Conservation (phyloP, 2,113 vertebrate genomes). For the Lamprologus callipterus region DNA sequence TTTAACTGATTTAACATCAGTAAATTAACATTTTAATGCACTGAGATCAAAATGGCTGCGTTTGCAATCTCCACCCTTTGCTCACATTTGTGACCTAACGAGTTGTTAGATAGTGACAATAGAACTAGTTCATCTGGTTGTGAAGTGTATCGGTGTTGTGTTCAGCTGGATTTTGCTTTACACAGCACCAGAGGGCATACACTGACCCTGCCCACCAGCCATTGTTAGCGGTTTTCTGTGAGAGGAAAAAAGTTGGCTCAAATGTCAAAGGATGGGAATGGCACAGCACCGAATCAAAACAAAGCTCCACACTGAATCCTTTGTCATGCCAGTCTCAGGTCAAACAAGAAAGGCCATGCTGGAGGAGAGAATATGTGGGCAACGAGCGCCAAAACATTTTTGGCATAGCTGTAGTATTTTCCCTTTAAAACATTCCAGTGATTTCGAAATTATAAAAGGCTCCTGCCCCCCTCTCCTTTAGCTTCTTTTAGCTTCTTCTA, state of each 20-base stretch:
- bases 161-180: not conserved
- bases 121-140: constrained; percentile 53
- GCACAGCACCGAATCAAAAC: constrained; percentile 55
- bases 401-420: constrained; percentile 43
- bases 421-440: not conserved
- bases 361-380: constrained; percentile 40
- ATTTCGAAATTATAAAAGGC: not conserved
- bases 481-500: constrained; percentile 25
- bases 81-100: not conserved
- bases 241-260: constrained; percentile 47
- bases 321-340: constrained; percentile 50
- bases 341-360: constrained; percentile 49
- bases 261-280: constrained; percentile 69
- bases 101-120: not conserved
- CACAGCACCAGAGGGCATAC: constrained; percentile 27
- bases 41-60: not conserved
- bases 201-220: constrained; percentile 41
- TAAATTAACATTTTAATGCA: not conserved
- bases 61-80: not conserved
- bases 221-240: constrained; percentile 58
- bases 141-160: not conserved
- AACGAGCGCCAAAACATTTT: constrained; percentile 36
- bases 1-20: not conserved
- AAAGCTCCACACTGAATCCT: constrained; percentile 60
- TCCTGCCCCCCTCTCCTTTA: not conserved